phyloP scores from a whole-genome alignment of 2,113 vertebrate species.

The Microcebus jonahi region DNA sequence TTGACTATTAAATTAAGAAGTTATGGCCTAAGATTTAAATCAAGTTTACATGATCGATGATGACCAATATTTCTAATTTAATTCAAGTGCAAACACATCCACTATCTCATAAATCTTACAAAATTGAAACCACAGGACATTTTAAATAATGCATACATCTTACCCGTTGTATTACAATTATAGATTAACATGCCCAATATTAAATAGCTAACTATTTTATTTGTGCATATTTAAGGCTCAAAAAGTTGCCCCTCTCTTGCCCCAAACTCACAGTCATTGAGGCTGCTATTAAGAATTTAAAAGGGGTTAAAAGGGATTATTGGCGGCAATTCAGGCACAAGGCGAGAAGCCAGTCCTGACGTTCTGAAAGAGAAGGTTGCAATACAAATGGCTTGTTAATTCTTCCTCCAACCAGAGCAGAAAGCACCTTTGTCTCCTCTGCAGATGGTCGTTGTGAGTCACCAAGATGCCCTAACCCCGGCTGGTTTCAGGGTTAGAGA shows the following conservation, averaged over 20 bases:
- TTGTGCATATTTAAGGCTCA: constrained; percentile 23
- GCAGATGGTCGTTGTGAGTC: constrained; percentile 14
- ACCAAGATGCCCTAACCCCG: background rate
- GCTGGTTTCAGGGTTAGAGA: constrained; percentile 19
- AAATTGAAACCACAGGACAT: constrained; percentile 18
- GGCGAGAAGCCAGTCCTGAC: constrained; percentile 31
- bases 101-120: constrained; percentile 54
- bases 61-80: constrained; percentile 27
- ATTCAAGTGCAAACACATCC: constrained; percentile 24
- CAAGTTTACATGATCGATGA: constrained; percentile 46
- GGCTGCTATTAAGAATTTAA: background rate
- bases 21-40: background rate
- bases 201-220: constrained; percentile 46
- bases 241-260: background rate
- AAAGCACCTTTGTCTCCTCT: constrained; percentile 46
- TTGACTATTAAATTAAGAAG: constrained; percentile 48
- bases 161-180: constrained; percentile 12
- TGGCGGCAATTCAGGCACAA: background rate
- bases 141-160: constrained; percentile 40
- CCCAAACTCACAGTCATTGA: background rate
- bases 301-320: constrained; percentile 35
- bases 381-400: constrained; percentile 21
- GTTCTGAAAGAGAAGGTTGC: background rate
- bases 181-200: background rate
- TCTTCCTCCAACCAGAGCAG: background rate